Evolutionary conservation across 2,113 vertebrate species (phyloP), one percentile per base, ranked within the genome.

Genomic region (Circaetus cinerascens): DNA sequence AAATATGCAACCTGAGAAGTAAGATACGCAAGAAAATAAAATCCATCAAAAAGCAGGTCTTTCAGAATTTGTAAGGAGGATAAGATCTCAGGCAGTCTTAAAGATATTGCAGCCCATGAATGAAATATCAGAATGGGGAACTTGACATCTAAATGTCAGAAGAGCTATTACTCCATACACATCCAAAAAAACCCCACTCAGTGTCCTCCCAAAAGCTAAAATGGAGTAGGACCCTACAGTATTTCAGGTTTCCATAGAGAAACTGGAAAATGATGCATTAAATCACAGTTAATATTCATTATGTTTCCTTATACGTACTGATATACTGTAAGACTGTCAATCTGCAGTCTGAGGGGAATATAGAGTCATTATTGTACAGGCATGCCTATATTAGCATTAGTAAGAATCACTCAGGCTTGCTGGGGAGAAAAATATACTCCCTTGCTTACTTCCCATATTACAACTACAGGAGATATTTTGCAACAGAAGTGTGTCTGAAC

Each of bases 111-210:
- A 81, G 22, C 36, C 51, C 41, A 34, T 13, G 6, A 86, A 88
- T 68, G 25, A 90, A 86, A 76, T 72, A 87, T 15, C 41, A 71
- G 59, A 90, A 83, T 18, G 14, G 4, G 16, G 17, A 85, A 86
- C 11, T 36, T 86, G 29, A 53, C n/a, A 48, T 79, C 36, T 76
- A 67, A 92, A 63, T 79, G 57, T 46, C 71, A 59, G 87, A 91
- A 77, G 32, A 88, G 5, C 3, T 80, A 23, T 72, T 83, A 22
- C 8, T 78, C 14, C 11, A 18, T 25, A 51, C 2, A 13, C 23
- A 18, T 45, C 14, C 4, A 23, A 81, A 71, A 60, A 8, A 1
- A 0, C 1, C 4, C 6, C 3, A 13, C 15, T n/a, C 4, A 2
- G 5, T 51, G 30, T 34, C 12, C 8, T 78, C 5, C 10, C 41